Percentiles rank a stretch among this genome's conserved stretches.
phyloP scores from a whole-genome alignment of 2,888 invertebrate genomes.

The Catocala sponsa region DNA sequence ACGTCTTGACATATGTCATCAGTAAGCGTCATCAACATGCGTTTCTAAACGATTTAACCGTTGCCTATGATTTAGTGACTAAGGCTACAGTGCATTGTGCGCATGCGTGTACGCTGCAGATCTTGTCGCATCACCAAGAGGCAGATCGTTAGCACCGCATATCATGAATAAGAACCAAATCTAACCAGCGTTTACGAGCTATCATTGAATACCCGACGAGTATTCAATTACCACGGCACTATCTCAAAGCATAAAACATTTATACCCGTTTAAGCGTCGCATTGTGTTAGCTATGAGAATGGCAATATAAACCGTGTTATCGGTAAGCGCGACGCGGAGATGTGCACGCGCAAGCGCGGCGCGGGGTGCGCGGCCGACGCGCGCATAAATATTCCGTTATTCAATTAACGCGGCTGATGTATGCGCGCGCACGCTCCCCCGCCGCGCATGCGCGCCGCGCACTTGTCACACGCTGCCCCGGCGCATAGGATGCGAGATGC shows the following conservation, averaged over 20 bases:
- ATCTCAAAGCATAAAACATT: conserved; percentile 46
- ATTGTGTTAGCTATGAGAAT: conserved; percentile 40
- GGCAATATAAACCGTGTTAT: conserved; percentile 43
- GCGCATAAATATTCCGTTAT: conserved; percentile 51
- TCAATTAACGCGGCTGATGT: conserved; percentile 55
- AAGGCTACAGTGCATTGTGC: not conserved
- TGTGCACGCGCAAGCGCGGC: conserved; percentile 6
- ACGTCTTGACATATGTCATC: not conserved
- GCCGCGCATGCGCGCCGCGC: conserved; percentile 19
- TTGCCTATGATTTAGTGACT: not conserved
- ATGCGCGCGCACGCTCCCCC: conserved; percentile 49
- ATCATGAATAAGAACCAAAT: conserved; percentile 48
- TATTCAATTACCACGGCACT: conserved; percentile 48
- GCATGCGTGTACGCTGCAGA: not conserved
- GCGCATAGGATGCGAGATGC: conserved; percentile 11
- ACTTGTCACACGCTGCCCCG: conserved; percentile 24
- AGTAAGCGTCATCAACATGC: not conserved
- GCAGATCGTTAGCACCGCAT: conserved; percentile 45
- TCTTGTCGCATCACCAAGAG: conserved; percentile 1
- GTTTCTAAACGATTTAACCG: not conserved
- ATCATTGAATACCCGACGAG: conserved; percentile 38
- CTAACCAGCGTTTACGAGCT: conserved; percentile 43
- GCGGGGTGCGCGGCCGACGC: conserved; percentile 1
- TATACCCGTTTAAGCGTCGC: conserved; percentile 40
- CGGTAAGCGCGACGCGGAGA: conserved; percentile 8